Base-by-base conservation (phyloP, 2,888 invertebrate species). In the Sipunculus nudus region DNA sequence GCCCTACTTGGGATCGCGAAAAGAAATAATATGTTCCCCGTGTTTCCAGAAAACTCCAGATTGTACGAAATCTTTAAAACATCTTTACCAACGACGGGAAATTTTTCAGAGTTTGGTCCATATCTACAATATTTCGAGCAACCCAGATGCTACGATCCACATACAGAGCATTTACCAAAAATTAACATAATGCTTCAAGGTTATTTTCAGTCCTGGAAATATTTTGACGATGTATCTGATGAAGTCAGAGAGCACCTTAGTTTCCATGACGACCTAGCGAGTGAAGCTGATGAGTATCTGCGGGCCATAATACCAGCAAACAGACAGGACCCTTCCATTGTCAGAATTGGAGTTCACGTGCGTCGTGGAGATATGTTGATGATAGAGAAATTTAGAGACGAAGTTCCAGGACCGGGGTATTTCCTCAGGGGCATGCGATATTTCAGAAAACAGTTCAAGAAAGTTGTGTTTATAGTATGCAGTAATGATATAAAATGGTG, bases 301-400 rank as follows among this genome's bases (percentile, higher is more conserved):
- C 25, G 26, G 8, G 21, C 13, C 38, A 29, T 35, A 25, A 23
- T 57, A 19, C 62, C 61, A 21, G 59, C 57, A 6, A 64, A 65
- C 21, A 70, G 70, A 60, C 60, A 59, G 2, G 59, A 54, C 13
- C 58, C 66, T 4, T 46, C 59, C 16, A 40, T 70, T 3, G 63
- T 74, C 1, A 53, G 39, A 8, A 73, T 81, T 25, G 83, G 81
- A 0, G 70, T 84, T 21, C 84, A 84, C 63, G 77, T 83, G 2
- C 71, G 84, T 6, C 75, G 81, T 35, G 84, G 83, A 13, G 84
- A 84, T 62, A 72, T 84, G 61, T 78, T 84, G 1, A 76, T 79
- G 0, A 57, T 74, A 28, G n/a, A n/a, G n/a, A n/a, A n/a, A n/a
- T n/a, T n/a, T n/a, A n/a, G n/a, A n/a, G n/a, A n/a, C n/a, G n/a